A percentile compares a stretch with the other conserved stretches of the same genome.
Conservation (phyloP, 2,888 invertebrate species). For the Trypoxylon attenuatum region DNA sequence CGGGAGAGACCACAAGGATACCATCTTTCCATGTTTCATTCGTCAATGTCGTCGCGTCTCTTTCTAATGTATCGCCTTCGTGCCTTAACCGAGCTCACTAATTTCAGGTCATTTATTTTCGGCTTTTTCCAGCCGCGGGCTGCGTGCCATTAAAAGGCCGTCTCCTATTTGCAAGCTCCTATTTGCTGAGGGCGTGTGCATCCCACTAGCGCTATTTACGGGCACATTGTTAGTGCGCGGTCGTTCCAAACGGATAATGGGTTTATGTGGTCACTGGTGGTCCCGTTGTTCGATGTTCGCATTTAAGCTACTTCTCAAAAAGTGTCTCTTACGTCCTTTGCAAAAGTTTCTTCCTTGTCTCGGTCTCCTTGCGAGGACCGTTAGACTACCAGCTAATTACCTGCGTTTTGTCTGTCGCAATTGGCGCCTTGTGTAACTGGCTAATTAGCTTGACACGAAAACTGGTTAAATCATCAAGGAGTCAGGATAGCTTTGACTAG, state of each 20-base stretch:
- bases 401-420: not conserved
- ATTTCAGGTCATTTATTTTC: conserved; percentile 57
- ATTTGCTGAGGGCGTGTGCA: not conserved
- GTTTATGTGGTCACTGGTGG: not conserved
- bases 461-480: not conserved
- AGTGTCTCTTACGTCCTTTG: not conserved
- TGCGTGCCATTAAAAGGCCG: not conserved
- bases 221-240: conserved; percentile 1
- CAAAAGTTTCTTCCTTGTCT: not conserved
- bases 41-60: conserved; percentile 66
- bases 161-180: not conserved
- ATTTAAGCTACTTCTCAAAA: not conserved
- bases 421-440: not conserved
- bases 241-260: not conserved
- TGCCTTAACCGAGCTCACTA: conserved; percentile 53
- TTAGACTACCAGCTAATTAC: not conserved
- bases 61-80: conserved; percentile 46
- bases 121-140: conserved; percentile 4
- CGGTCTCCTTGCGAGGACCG: not conserved
- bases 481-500: not conserved
- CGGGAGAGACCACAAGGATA: conserved; percentile 38
- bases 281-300: not conserved
- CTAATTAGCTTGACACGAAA: not conserved
- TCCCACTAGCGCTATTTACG: not conserved
- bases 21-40: conserved; percentile 66